These are phyloP conservation scores for Apantesis nais DNA, from an alignment of 2,888 invertebrate species.

Conservation along the genomic window DNA sequence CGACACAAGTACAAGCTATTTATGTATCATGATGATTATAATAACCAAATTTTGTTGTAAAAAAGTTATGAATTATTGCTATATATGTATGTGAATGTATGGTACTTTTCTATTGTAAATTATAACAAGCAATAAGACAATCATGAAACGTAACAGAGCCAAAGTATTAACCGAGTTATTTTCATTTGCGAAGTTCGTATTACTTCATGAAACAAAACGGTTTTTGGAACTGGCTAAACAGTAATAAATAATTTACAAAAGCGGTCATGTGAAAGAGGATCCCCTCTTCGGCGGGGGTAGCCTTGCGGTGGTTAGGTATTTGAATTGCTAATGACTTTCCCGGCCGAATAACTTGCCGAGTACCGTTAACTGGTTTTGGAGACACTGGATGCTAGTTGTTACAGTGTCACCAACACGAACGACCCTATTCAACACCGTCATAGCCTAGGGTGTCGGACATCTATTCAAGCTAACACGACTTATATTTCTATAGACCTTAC, in stretches of 20 bases:
- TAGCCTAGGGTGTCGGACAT: conserved; percentile 3
- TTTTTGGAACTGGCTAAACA: conserved; percentile 75
- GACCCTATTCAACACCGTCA: conserved; percentile 28
- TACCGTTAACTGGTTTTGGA: conserved; percentile 65
- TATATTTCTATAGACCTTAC: background rate
- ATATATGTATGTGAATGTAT: conserved; percentile 10
- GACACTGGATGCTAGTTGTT: conserved; percentile 63
- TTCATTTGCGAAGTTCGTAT: conserved; percentile 62
- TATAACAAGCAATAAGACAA: conserved; percentile 17
- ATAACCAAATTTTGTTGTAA: too few relatives aligned
- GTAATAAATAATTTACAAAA: conserved; percentile 82
- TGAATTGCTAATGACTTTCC: conserved; percentile 81
- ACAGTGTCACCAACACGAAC: conserved; percentile 39
- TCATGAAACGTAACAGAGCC: conserved; percentile 34
- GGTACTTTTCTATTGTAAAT: conserved; percentile 2
- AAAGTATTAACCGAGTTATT: conserved; percentile 58
- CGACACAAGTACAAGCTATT: background rate
- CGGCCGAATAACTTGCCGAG: conserved; percentile 72
- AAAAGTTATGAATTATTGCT: background rate
- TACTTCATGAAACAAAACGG: conserved; percentile 71
- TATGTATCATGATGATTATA: too few relatives aligned
- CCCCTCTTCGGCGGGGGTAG: conserved; percentile 66
- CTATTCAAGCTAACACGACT: conserved; percentile 9
- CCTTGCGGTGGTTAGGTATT: conserved; percentile 77
- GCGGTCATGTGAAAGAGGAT: conserved; percentile 79